A percentile compares a stretch with the other conserved stretches of the same genome.
Conservation (phyloP, 2,888 invertebrate species). For the Scaptomyza tumidula region DNA sequence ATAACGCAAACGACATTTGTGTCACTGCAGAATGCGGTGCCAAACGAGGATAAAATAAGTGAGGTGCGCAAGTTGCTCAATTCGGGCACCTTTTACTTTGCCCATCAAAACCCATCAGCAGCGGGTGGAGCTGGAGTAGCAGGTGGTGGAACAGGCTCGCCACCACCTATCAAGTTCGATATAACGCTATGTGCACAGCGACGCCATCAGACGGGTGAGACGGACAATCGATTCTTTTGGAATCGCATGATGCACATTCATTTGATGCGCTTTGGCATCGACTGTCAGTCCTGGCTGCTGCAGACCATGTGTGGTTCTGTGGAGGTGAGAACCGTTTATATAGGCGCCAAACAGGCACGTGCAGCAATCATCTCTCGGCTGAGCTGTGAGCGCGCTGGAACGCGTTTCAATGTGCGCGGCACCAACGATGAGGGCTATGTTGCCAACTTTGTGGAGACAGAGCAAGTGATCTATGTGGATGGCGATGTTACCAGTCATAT, state of each 20-base stretch:
- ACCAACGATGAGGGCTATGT: slow-evolving; percentile 99
- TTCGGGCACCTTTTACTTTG: slow-evolving; percentile 99
- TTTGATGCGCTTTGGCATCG: slow-evolving; percentile 95
- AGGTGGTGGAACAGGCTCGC: slow-evolving; percentile 42
- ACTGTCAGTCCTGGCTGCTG: slow-evolving; percentile 95
- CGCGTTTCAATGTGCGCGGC: slow-evolving; percentile 99
- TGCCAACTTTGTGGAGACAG: slow-evolving; percentile 99
- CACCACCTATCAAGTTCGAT: slow-evolving; percentile 88
- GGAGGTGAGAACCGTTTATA: slow-evolving; percentile 99
- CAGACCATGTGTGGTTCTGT: slow-evolving; percentile 99
- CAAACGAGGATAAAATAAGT: slow-evolving; percentile 87
- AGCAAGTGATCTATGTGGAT: slow-evolving; percentile 97
- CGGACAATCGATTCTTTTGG: slow-evolving; percentile 99
- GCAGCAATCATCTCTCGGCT: slow-evolving; percentile 98
- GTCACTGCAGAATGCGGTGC: slow-evolving; percentile 90
- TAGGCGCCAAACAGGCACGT: slow-evolving; percentile 96
- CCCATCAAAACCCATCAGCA: slow-evolving; percentile 83
- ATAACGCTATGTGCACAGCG: slow-evolving; percentile 97
- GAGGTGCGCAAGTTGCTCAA: slow-evolving; percentile 94
- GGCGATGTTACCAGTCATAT: slow-evolving; percentile 95
- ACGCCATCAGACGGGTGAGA: slow-evolving; percentile 90
- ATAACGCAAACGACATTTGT: slow-evolving; percentile 96
- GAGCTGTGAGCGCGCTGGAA: slow-evolving; percentile 99
- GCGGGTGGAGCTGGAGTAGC: slow-evolving; percentile 35
- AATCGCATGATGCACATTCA: slow-evolving; percentile 98